Evolutionary conservation across 1,140 invertebrate genomes (phyloP), one percentile per base, ranked within the genome.

Genomic region (Macrobrachium nipponense): DNA sequence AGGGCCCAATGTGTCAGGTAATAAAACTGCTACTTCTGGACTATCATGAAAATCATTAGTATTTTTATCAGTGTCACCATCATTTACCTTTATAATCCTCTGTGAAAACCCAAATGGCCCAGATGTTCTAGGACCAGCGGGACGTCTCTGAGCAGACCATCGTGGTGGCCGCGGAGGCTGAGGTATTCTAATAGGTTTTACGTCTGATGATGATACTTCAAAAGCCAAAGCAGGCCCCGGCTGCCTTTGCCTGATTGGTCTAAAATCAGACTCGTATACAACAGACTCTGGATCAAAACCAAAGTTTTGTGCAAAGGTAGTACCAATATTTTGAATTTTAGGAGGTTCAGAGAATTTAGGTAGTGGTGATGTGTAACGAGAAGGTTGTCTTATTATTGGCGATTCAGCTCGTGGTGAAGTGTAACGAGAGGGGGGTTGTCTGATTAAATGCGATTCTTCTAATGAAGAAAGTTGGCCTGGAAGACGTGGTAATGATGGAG

Each of bases 181-280:
- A 6, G 70, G 85, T 1, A 14, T 58, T 36, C 73, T 27, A 23
- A 87, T 27, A 5, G 85, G 85, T 72, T 62, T 51, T 14, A 76
- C 12, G 62, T 81, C 73, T 15, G 79, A 87, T 2, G 85, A 77
- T 10, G 85, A 87, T n/a, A 87, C 85, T 43, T 87, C 85, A 43
- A 87, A 87, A 62, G 85, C 85, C 68, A 87, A 44, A 80, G 84
- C 23, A 18, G 86, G 78, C 15, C 81, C 59, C 15, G 76, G 61
- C 59, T 76, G 18, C 27, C 79, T 36, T 59, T 75, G 81, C 85
- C 83, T 93, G 20, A 96, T 96, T 2, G 96, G 95, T 83, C 94
- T 95, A 89, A 97, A 97, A 0, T 95, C 95, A 78, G 95, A 94
- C 91, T 96, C 96, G 59, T 96, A 94, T 0, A 96, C 94, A 18